phyloP scores from a whole-genome alignment of 2,888 invertebrate species.

The Acanthoscelides obtectus region DNA sequence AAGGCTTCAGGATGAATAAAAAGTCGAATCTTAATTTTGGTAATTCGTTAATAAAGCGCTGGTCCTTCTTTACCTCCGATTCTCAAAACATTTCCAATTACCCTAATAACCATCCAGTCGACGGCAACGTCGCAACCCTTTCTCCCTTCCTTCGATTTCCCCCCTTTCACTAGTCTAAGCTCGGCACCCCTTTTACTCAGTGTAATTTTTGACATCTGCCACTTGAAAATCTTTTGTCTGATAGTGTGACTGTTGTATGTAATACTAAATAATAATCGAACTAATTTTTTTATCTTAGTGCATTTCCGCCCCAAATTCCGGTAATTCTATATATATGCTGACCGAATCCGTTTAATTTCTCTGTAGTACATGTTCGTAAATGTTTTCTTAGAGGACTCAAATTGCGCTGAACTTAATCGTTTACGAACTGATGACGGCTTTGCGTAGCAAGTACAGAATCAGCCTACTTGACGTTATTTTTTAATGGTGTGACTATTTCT shows the following conservation, averaged over 20 bases:
- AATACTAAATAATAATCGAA: too few relatives aligned
- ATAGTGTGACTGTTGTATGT: background rate
- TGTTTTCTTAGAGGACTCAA: too few relatives aligned
- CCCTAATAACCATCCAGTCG: slow-evolving; percentile 20
- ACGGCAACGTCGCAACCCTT: slow-evolving; percentile 15
- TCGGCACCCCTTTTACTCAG: slow-evolving; percentile 17
- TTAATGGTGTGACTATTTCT: too few relatives aligned
- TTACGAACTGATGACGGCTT: too few relatives aligned
- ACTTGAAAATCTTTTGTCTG: background rate
- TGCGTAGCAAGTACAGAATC: too few relatives aligned
- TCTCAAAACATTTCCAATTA: slow-evolving; percentile 24
- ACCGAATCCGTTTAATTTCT: too few relatives aligned
- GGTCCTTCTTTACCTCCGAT: slow-evolving; percentile 3
- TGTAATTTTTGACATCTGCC: slow-evolving; percentile 42
- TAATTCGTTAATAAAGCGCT: background rate
- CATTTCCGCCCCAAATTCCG: too few relatives aligned
- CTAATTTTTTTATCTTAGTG: too few relatives aligned
- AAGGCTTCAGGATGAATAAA: background rate
- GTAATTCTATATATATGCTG: too few relatives aligned
- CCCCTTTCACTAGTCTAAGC: slow-evolving; percentile 4
- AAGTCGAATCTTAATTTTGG: background rate
- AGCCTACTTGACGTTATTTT: too few relatives aligned
- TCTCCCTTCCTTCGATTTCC: slow-evolving; percentile 9
- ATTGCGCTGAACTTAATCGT: too few relatives aligned
- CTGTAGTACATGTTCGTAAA: too few relatives aligned